Base-by-base conservation (phyloP, 2,888 invertebrate species). In the Anodontia alba region DNA sequence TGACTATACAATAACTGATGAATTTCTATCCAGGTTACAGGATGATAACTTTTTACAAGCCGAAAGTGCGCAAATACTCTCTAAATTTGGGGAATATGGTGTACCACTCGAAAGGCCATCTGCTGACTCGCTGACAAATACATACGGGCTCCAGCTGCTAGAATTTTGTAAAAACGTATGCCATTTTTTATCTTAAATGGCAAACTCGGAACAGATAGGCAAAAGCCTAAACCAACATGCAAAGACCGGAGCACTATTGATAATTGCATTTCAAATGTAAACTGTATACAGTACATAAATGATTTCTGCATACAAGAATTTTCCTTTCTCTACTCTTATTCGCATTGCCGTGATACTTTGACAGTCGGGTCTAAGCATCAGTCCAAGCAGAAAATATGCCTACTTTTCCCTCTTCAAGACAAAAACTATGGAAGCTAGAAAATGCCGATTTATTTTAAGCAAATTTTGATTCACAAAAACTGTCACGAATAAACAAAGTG, bases 1-100 rank as follows among this genome's bases (percentile, higher is more conserved):
- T 51, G 71, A 49, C n/a, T 49, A 33, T 31, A 43, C 49, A n/a
- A n/a, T 71, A 23, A n/a, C 29, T 29, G 71, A 71, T 51, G 51
- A 71, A 20, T 49, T 49, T 33, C 1, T 71, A 46, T 71, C 49
- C 10, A 33, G 49, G 15, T 15, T 49, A 15, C 49, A 49, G 5
- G 49, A 49, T 15, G n/a, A 49, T 17, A 5, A 20, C 5, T 3
- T 20, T 10, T 17, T 49, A 17, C 17, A 7, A 15, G 17, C 2
- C 20, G 49, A 49, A 15, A 49, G 17, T 49, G 5, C 17, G 49
- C 8, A 49, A 3, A 20, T 49, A 5, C 49, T 49, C 3, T 20
- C 5, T 17, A 20, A 49, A 20, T 20, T 49, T 49, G 12, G 17
- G 17, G 20, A 49, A 49, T 49, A 20, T 20, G 20, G 17, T 15